These are phyloP conservation scores for Lycocerus yunnanus DNA, from an alignment of 2,888 invertebrate genomes.

Conservation along the genomic window DNA sequence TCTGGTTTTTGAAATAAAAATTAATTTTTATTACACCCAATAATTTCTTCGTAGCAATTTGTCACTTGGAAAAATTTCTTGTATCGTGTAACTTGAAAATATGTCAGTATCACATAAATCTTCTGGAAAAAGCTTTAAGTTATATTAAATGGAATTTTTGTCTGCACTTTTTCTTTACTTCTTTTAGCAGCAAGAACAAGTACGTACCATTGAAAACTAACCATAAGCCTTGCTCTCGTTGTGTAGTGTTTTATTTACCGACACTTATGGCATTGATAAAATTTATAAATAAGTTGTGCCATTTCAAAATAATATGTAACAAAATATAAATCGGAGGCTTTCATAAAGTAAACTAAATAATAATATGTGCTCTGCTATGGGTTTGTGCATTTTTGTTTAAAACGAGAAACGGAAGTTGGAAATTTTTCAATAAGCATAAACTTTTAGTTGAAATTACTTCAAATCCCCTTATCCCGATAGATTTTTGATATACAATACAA, in stretches of 20 bases:
- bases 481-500: neutral
- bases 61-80: neutral
- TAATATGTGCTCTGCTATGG: neutral
- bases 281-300: neutral
- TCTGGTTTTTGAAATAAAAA: neutral
- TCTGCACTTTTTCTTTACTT: neutral
- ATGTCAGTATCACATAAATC: neutral
- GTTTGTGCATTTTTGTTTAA: neutral
- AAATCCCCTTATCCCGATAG: slow-evolving; percentile 1
- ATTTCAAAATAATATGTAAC: neutral
- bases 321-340: neutral
- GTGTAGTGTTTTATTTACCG: neutral
- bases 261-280: neutral
- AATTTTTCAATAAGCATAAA: neutral
- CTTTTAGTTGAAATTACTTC: neutral
- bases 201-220: neutral
- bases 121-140: neutral
- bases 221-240: neutral
- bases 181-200: neutral
- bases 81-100: neutral
- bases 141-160: neutral
- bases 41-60: neutral
- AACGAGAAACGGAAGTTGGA: neutral
- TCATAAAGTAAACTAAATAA: neutral
- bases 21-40: neutral